These are phyloP conservation scores for Sebastes kiyomatsui DNA, from an alignment of 2,797 vertebrate genomes.

Conservation along the genomic window DNA sequence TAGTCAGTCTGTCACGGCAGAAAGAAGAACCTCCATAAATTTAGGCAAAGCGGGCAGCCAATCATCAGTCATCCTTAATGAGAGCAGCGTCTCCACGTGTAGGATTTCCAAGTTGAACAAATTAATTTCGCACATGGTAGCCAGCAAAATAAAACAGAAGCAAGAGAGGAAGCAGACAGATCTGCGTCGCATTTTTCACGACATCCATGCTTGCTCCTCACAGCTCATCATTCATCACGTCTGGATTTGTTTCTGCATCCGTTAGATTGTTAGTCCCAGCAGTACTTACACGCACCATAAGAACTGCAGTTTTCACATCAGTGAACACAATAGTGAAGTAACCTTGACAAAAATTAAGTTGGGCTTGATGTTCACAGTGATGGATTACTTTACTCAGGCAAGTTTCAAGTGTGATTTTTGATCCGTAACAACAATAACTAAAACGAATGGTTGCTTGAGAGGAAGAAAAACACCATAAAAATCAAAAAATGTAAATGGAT, in stretches of 20 bases:
- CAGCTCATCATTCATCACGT: background rate
- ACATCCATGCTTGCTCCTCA: background rate
- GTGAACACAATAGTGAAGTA: background rate
- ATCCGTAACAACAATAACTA: background rate
- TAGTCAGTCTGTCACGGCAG: background rate
- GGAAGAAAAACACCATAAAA: background rate
- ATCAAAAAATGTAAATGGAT: background rate
- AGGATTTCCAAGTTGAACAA: background rate
- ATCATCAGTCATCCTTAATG: background rate
- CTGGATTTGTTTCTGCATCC: background rate
- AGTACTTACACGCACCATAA: background rate
- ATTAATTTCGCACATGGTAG: background rate
- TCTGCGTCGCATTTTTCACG: background rate
- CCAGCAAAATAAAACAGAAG: rapidly evolving
- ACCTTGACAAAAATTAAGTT: background rate
- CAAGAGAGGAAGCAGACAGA: background rate
- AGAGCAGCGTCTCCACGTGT: background rate
- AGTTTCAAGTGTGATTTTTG: background rate
- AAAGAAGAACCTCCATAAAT: background rate
- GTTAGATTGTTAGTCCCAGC: background rate
- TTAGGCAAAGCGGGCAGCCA: background rate
- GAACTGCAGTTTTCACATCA: background rate
- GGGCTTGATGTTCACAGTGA: background rate
- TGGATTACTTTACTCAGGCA: background rate
- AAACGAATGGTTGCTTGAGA: background rate